A percentile compares a stretch with the other conserved stretches of the same genome.
Evolutionary conservation across 2,113 vertebrate species (phyloP).

Genomic region (Cyanoderma ruficeps): DNA sequence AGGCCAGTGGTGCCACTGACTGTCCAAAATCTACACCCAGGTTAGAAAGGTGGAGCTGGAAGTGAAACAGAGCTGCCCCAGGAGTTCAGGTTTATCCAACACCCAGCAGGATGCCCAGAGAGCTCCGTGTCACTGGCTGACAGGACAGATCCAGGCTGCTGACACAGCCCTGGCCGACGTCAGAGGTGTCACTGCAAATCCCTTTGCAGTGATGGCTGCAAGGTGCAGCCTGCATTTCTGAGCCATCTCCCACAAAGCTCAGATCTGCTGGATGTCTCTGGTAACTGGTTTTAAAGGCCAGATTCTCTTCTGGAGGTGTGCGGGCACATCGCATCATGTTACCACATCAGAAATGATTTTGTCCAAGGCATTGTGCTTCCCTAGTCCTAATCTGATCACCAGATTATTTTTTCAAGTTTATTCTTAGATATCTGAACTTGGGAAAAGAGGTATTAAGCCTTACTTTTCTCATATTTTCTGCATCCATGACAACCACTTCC

Average conservation of each 20-base stretch:
- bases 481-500: slow-evolving; percentile 75
- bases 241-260: background rate
- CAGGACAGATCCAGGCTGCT: background rate
- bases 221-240: background rate
- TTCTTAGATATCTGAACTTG: background rate
- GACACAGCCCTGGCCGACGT: rapidly evolving
- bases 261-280: background rate
- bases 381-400: background rate
- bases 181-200: background rate
- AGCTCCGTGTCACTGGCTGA: background rate
- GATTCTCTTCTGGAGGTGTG: background rate
- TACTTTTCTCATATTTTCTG: slow-evolving; percentile 81
- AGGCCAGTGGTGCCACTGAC: background rate
- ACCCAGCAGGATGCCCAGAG: background rate
- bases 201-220: background rate
- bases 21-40: background rate
- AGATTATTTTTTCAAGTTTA: background rate
- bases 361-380: background rate
- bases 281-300: background rate
- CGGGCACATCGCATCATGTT: background rate
- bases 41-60: background rate
- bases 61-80: background rate
- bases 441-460: background rate
- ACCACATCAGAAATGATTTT: background rate
- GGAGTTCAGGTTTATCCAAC: background rate